Conservation (phyloP, 2,888 invertebrate genomes). For the Gari tellinella region DNA sequence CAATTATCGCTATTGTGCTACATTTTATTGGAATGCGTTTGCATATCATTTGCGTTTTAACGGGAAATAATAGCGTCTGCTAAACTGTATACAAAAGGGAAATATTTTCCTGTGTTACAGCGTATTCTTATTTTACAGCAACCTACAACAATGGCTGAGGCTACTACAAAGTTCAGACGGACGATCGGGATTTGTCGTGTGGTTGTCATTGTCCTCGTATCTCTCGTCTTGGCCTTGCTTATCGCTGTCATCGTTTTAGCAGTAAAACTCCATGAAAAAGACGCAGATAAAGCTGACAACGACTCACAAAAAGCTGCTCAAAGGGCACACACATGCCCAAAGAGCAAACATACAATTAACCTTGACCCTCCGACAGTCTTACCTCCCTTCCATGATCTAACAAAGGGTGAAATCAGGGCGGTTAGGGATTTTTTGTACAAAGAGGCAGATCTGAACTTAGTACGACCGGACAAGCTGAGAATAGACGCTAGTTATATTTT, state of each 20-base stretch:
- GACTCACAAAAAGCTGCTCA: too few species aligned
- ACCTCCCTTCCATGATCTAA: conserved; percentile 54
- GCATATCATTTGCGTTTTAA: too few species aligned
- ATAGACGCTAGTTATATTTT: conserved; percentile 43
- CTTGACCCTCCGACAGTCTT: conserved; percentile 41
- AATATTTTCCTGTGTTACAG: too few species aligned
- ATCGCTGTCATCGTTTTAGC: conserved; percentile 4
- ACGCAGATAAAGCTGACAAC: not conserved
- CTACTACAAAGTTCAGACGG: conserved; percentile 3
- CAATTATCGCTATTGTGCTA: too few species aligned
- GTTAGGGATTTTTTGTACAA: conserved; percentile 39
- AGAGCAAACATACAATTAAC: conserved; percentile 1
- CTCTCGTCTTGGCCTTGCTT: conserved; percentile 7
- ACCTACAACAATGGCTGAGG: not conserved
- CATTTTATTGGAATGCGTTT: too few species aligned
- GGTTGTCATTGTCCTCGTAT: not conserved
- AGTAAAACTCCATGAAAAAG: not conserved
- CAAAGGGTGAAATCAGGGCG: conserved; percentile 33
- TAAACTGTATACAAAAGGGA: too few species aligned
- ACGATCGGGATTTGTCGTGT: conserved; percentile 13
- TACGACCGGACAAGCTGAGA: conserved; percentile 14
- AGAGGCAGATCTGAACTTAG: conserved; percentile 38
- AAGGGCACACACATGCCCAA: not conserved
- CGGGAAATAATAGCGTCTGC: too few species aligned
- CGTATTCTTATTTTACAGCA: too few species aligned